Evolutionary conservation across 2,113 vertebrate genomes (phyloP), one percentile per base, ranked within the genome.

Genomic region (Pipa parva): DNA sequence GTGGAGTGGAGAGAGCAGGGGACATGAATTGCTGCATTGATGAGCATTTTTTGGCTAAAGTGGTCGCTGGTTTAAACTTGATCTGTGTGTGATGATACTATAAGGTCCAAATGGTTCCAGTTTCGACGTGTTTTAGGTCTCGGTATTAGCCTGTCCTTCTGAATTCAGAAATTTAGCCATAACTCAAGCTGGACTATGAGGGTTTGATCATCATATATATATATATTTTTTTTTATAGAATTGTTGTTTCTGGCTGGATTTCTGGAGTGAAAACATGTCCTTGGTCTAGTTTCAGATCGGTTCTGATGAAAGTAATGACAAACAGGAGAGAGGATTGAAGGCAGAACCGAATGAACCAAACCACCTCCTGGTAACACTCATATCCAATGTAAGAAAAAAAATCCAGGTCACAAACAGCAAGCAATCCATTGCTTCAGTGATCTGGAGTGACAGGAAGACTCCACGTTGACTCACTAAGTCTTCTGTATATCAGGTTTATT

Each of bases 381-480:
- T 28, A 63, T 65, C 63, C 58, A 60, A 67, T 51, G 75, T 74
- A 69, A 71, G 58, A 69, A 66, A 55, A 73, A 63, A 58, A 58
- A 65, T 28, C 63, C 59, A 28, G 31, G 63, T 62, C 61, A 60
- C 50, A 65, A 63, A 49, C 60, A 29, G 77, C 61, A 72, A 60
- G 68, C 71, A 66, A 74, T 74, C 74, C 57, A 77, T 68, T 72
- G 75, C 74, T 73, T 59, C 73, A 71, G 63, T 67, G 78, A 20
- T 76, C 57, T 57, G 55, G 63, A 67, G 71, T 26, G 63, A 54
- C 61, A 67, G 25, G 48, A 74, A 70, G 50, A 48, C 62, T 65
- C 39, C 51, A 57, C n/a, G 59, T 69, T 56, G 68, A 63, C 60
- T 58, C 52, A 39, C 42, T 28, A 72, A 69, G 59, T 58, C 69